A percentile compares a stretch with the other conserved stretches of the same genome.
phyloP scores from a whole-genome alignment of 2,797 vertebrate species.

The Phoebastria nigripes region DNA sequence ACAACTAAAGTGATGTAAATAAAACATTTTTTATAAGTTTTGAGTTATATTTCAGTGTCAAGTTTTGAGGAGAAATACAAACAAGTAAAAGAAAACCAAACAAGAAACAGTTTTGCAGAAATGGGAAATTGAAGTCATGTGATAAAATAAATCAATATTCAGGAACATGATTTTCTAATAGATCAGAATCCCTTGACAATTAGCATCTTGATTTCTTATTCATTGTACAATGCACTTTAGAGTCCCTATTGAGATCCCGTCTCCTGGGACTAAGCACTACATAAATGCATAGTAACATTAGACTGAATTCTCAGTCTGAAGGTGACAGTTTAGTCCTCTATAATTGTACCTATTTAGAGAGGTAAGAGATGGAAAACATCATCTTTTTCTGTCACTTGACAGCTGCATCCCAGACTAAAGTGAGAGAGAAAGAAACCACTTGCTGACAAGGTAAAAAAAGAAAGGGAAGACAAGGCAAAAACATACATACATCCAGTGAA shows the following conservation, averaged over 20 bases:
- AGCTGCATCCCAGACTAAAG: not conserved
- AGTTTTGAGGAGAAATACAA: not conserved
- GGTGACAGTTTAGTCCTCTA: not conserved
- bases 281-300: not conserved
- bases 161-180: not conserved
- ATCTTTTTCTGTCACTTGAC: not conserved
- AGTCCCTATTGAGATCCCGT: not conserved
- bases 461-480: not conserved
- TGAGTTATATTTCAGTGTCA: not conserved
- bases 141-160: not conserved
- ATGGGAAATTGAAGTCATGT: not conserved
- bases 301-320: not conserved
- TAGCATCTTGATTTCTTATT: not conserved
- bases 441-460: not conserved
- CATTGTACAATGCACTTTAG: not conserved
- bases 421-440: not conserved
- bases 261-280: not conserved
- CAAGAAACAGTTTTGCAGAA: not conserved
- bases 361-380: not conserved
- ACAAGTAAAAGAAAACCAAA: not conserved
- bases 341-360: not conserved
- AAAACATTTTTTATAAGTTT: not conserved
- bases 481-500: not conserved
- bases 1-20: not conserved
- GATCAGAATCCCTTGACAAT: not conserved